Conservation (phyloP, 1,140 invertebrate genomes). For the Odontomachus brunneus region DNA sequence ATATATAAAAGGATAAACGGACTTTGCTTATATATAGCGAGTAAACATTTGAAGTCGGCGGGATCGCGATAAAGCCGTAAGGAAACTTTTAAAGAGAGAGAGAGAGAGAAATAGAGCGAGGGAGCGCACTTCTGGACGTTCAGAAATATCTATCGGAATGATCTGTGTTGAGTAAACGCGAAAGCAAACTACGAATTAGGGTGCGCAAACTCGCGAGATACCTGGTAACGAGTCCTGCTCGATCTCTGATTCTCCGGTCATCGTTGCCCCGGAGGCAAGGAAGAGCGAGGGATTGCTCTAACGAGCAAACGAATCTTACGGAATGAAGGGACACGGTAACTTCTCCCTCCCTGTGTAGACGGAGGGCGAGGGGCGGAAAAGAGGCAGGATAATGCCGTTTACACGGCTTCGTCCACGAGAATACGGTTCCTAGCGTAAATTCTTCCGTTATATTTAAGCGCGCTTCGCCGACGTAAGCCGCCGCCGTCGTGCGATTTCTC, state of each 20-base stretch:
- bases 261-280: neutral
- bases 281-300: slow-evolving; percentile 46
- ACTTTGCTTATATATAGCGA: neutral
- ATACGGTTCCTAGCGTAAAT: slow-evolving; percentile 42
- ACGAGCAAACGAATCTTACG: slow-evolving; percentile 59
- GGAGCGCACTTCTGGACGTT: neutral
- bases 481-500: neutral
- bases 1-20: neutral
- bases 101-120: too few relatives aligned
- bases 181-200: slow-evolving; percentile 50
- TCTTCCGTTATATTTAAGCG: slow-evolving; percentile 55
- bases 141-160: slow-evolving; percentile 43
- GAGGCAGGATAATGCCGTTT: slow-evolving; percentile 51
- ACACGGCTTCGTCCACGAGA: slow-evolving; percentile 26
- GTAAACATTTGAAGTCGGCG: slow-evolving; percentile 22
- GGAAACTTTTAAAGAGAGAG: neutral
- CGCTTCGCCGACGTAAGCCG: slow-evolving; percentile 34
- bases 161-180: slow-evolving; percentile 29
- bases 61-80: slow-evolving; percentile 3
- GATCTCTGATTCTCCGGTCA: slow-evolving; percentile 40
- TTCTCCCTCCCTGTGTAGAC: too few relatives aligned
- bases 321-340: slow-evolving; percentile 27
- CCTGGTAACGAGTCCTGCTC: slow-evolving; percentile 35
- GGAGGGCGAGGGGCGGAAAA: too few relatives aligned
- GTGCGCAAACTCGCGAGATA: slow-evolving; percentile 44